Evolutionary conservation across 2,797 vertebrate genomes (phyloP), one percentile per base, ranked within the genome.

Genomic region (Petrocephalus sullivani): DNA sequence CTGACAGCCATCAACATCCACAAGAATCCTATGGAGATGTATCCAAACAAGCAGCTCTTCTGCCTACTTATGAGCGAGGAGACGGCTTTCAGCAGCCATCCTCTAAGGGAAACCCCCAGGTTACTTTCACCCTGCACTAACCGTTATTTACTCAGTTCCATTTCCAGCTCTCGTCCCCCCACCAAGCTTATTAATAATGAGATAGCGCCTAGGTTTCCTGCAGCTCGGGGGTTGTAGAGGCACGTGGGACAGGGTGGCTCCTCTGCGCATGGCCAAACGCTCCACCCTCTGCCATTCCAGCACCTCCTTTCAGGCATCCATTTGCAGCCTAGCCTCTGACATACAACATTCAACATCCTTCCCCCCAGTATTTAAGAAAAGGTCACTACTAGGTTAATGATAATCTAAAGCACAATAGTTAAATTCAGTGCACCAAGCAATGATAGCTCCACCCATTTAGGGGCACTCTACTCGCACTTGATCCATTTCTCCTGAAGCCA

Each of bases 81-180:
- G 75, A 21, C 75, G 0, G 67, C 19, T 7, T n/a, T 49, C 7
- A 2, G 75, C 37, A 81, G 41, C 8, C 16, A 10, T 49, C 16
- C 7, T 81, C 41, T 4, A 46, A 81, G 41, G 75, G 41, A 49
- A 81, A 49, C 0, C n/a, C 51, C 46, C 1, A 2, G 19, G 46
- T 33, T 54, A 23, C 82, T 84, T n/a, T 84, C 9, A 3, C 49
- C 82, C 12, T 84, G 82, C 10, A 28, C 82, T 54, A 84, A 51
- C 82, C 10, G 82, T 23, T 84, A 84, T 84, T 84, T 54, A 14
- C n/a, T 54, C n/a, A 23, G 82, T 84, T 84, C 49, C 21, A 84
- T 28, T 54, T 84, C 82, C 82, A 14, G 46, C 7, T 53, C 78
- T 41, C 49, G 9, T 21, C 12, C 82, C 46, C 82, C 46, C 12